phyloP scores from a whole-genome alignment of 2,113 vertebrate genomes.

The Gulo gulo region DNA sequence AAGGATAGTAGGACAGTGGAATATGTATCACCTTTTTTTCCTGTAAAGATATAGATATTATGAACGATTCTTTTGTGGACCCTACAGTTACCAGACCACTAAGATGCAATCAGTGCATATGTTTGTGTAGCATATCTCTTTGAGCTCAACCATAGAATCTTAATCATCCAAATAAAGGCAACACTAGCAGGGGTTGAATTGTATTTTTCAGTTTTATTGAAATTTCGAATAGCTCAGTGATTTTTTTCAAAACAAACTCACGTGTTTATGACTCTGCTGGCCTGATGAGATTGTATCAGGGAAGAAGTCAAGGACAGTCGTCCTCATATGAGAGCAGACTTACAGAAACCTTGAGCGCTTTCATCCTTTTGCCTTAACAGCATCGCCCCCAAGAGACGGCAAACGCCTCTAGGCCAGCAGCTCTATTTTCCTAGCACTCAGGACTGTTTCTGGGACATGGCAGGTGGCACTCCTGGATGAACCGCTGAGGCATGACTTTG shows the following conservation, averaged over 20 bases:
- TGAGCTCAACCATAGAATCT: background rate
- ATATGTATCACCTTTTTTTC: background rate
- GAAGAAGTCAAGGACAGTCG: background rate
- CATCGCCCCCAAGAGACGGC: background rate
- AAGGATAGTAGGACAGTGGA: background rate
- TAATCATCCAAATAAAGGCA: background rate
- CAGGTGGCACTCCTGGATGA: background rate
- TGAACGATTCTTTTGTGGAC: background rate
- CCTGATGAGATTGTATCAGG: background rate
- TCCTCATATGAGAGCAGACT: background rate
- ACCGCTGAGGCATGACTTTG: background rate
- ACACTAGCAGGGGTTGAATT: background rate
- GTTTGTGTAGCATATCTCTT: background rate
- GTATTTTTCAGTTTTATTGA: conserved; percentile 2
- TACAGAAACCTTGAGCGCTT: background rate
- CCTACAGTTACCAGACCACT: background rate
- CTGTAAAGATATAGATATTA: background rate
- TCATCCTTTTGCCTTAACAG: background rate
- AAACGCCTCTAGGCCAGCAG: background rate
- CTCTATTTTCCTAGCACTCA: background rate
- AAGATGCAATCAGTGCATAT: background rate
- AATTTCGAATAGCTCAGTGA: background rate
- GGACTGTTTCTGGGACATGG: background rate
- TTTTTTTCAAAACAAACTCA: background rate
- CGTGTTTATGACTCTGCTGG: background rate